Evolutionary conservation across 2,113 vertebrate genomes (phyloP), one percentile per base, ranked within the genome.

Genomic region (Trichomycterus rosablanca): DNA sequence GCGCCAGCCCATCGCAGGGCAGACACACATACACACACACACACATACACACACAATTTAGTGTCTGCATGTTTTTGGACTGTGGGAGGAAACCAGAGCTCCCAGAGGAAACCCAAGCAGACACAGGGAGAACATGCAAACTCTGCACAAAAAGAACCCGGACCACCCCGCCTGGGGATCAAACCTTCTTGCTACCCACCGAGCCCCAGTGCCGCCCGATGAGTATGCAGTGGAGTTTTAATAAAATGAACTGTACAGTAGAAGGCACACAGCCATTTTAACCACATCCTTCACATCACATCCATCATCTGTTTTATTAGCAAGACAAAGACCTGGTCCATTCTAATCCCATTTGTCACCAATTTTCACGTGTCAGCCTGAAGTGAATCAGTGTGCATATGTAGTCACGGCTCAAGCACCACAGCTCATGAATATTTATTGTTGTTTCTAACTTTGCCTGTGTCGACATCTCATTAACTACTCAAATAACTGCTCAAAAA

Each of bases 291-390:
- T 68, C 37, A 35, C 23, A 35, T 59, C 42, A n/a, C 63, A 73
- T 70, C 75, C 61, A 63, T 73, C 66, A 67, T 62, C 51, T 20
- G 22, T 69, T 64, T 61, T 46, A 39, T 49, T 63, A 53, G 46
- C 28, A 19, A 59, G 45, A 66, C 63, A 52, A 60, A 70, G 62
- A 50, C 45, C 66, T 79, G 63, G 68, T 63, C 76, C 78, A 62
- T 59, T 67, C 70, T 59, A 49, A 72, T 70, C 69, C 62, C 58
- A 67, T 71, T 62, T 57, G 64, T 74, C 59, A 77, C 59, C 51
- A 53, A 60, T 61, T 52, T 66, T 58, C 40, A 70, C 74, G 43
- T 69, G 66, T 68, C 45, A 42, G 59, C 44, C 22, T 7, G 20
- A 19, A 26, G 55, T 66, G 61, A 71, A 63, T 71, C 28, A 70